Conservation (phyloP, 2,797 vertebrate species). For the Oophaga sylvatica region DNA sequence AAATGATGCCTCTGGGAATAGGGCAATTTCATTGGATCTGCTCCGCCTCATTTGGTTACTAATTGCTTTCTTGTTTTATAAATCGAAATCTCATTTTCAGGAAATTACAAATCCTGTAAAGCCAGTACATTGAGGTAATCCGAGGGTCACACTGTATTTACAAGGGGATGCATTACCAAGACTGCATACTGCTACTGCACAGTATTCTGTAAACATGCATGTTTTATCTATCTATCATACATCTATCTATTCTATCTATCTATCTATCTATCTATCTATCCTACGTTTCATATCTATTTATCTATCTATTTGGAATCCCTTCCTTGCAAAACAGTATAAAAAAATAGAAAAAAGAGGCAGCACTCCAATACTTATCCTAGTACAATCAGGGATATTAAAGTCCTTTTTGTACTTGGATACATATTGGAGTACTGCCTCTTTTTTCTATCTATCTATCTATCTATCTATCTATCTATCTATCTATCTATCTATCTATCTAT, state of each 20-base stretch:
- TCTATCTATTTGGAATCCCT: no score
- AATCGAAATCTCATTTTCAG: slow-evolving; percentile 85
- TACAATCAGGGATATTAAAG: no score
- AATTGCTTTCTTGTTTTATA: slow-evolving; percentile 87
- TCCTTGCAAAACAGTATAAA: no score
- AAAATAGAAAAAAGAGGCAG: no score
- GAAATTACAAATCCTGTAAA: slow-evolving; percentile 78
- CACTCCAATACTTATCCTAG: no score
- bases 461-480: no score
- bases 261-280: neutral
- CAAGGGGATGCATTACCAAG: slow-evolving; percentile 75
- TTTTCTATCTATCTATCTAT: no score
- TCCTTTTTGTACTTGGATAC: no score
- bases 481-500: no score
- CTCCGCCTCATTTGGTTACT: slow-evolving; percentile 86
- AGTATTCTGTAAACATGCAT: neutral
- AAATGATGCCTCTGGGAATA: slow-evolving; percentile 80
- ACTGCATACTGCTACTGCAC: slow-evolving; percentile 40
- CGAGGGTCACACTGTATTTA: slow-evolving; percentile 75
- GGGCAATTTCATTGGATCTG: slow-evolving; percentile 80
- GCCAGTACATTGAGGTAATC: slow-evolving; percentile 80
- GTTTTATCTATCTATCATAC: neutral
- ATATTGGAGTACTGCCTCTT: no score
- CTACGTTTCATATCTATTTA: no score
- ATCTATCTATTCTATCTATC: neutral